Evolutionary conservation across 2,113 vertebrate genomes (phyloP).

Genomic region (Typhlomys cinereus): DNA sequence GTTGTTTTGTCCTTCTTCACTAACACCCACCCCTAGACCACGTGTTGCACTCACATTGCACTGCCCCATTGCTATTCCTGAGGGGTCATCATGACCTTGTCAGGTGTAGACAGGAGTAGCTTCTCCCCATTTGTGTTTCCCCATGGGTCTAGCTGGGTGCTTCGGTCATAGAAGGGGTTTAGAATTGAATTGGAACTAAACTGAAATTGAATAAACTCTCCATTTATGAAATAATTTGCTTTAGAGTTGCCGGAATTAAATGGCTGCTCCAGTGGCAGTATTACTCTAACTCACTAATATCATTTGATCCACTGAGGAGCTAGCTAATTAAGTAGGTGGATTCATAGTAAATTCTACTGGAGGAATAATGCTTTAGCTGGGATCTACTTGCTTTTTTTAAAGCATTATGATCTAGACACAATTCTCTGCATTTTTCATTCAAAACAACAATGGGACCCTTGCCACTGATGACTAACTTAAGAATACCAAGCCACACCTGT

Average conservation of each 20-base stretch:
- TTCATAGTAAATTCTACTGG: slow-evolving; percentile 73
- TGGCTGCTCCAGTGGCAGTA: slow-evolving; percentile 71
- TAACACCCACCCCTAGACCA: not conserved
- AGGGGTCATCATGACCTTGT: not conserved
- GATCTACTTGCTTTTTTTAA: not conserved
- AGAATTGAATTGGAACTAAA: slow-evolving; percentile 79
- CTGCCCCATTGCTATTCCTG: not conserved
- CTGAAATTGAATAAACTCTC: slow-evolving; percentile 78
- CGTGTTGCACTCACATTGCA: not conserved
- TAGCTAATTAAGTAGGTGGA: slow-evolving; percentile 79
- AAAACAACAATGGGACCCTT: slow-evolving; percentile 49
- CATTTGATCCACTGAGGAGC: slow-evolving; percentile 73
- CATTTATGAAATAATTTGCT: slow-evolving; percentile 81
- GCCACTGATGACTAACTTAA: slow-evolving; percentile 23
- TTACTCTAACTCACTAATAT: slow-evolving; percentile 79
- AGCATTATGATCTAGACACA: slow-evolving; percentile 30
- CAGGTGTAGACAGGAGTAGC: not conserved
- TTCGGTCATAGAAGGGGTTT: slow-evolving; percentile 70
- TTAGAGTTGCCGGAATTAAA: slow-evolving; percentile 81
- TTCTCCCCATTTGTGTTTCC: not conserved
- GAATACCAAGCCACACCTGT: slow-evolving; percentile 68
- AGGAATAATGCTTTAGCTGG: slow-evolving; percentile 60
- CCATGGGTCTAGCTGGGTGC: slow-evolving; percentile 53
- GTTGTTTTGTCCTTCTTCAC: not conserved
- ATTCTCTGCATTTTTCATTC: slow-evolving; percentile 61